phyloP scores from a whole-genome alignment of 2,888 invertebrate species.

The Caenorhabditis plicata region DNA sequence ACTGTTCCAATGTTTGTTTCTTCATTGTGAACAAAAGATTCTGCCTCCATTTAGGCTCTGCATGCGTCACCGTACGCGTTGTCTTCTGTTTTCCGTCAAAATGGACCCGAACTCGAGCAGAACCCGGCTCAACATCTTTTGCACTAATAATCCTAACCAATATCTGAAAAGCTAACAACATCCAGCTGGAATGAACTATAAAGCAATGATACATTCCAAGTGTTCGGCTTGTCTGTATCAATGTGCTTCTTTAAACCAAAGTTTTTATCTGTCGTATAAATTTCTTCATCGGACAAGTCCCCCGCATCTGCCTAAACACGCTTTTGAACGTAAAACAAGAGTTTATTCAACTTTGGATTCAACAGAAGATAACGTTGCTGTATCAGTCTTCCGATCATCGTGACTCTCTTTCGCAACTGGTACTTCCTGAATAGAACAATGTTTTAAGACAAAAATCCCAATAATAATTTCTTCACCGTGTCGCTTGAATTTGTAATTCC shows the following conservation, averaged over 20 bases:
- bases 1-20: slow-evolving; percentile 26
- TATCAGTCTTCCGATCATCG: slow-evolving; percentile 5
- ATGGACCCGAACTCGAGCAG: slow-evolving; percentile 27
- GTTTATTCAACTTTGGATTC: slow-evolving; percentile 3
- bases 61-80: slow-evolving; percentile 42
- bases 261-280: slow-evolving; percentile 15
- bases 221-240: slow-evolving; percentile 37
- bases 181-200: too few species aligned
- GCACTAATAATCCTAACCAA: slow-evolving; percentile 44
- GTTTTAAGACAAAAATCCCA: neutral
- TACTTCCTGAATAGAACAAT: neutral
- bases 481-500: slow-evolving; percentile 5
- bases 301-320: neutral
- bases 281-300: slow-evolving; percentile 13
- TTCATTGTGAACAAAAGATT: slow-evolving; percentile 23
- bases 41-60: slow-evolving; percentile 41
- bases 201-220: slow-evolving; percentile 45
- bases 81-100: slow-evolving; percentile 36
- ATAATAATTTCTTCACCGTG: neutral
- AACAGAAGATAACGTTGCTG: neutral
- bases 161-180: too few species aligned
- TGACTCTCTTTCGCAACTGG: neutral
- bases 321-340: neutral
- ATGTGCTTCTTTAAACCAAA: slow-evolving; percentile 29
- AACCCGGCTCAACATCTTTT: slow-evolving; percentile 34